Conservation (phyloP, 2,113 vertebrate genomes). For the Xyrauchen texanus region DNA sequence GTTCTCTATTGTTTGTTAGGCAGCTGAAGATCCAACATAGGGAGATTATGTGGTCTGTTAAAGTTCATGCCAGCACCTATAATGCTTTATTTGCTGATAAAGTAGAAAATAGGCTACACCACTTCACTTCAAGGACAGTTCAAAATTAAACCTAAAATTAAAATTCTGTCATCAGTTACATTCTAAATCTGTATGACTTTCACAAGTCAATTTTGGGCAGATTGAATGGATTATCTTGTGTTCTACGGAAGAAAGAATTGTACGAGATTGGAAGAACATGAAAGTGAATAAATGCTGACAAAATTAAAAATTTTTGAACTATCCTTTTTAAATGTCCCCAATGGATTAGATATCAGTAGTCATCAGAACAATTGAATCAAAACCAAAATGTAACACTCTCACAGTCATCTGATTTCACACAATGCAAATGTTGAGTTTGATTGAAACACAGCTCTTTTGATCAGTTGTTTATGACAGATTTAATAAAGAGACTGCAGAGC, state of each 20-base stretch:
- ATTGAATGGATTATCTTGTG: too few relatives aligned
- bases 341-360: background rate
- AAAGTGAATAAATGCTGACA: too few relatives aligned
- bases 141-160: too few relatives aligned
- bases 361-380: slow-evolving; percentile 1
- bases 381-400: slow-evolving; percentile 4
- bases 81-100: slow-evolving; percentile 5
- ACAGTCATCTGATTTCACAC: slow-evolving; percentile 8
- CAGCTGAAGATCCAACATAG: slow-evolving; percentile 3
- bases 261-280: too few relatives aligned
- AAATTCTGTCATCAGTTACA: too few relatives aligned
- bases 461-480: slow-evolving; percentile 61
- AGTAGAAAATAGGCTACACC: background rate
- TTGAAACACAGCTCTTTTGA: slow-evolving; percentile 61
- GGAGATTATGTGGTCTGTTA: background rate
- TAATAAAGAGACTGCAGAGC: slow-evolving; percentile 48
- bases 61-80: slow-evolving; percentile 18
- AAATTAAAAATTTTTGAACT: too few relatives aligned
- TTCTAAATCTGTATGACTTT: too few relatives aligned
- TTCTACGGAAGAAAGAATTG: too few relatives aligned
- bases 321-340: background rate
- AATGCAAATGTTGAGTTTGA: slow-evolving; percentile 43
- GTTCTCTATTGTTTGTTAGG: slow-evolving; percentile 21
- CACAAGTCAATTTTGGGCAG: too few relatives aligned
- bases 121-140: too few relatives aligned